Base-by-base conservation (phyloP, 2,888 invertebrate genomes). In the Epistrophe grossulariae region DNA sequence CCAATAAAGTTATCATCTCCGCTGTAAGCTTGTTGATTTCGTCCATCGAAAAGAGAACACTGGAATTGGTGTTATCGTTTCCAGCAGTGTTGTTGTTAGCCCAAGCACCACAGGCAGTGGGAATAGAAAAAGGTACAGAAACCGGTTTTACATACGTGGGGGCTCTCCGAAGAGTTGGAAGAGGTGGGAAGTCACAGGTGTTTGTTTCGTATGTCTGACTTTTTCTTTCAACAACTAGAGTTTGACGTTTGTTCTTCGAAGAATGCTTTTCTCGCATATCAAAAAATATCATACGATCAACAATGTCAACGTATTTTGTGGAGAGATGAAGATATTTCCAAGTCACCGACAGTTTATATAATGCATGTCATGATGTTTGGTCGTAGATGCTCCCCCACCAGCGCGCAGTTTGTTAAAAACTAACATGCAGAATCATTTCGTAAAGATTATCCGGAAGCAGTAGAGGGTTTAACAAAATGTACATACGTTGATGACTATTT, bases 341-440 rank as follows among this genome's bases (percentile, higher is more conserved):
- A n/a, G n/a, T n/a, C n/a, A n/a, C n/a, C n/a, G n/a, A n/a, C n/a
- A n/a, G n/a, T 79, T 9, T 89, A 85, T 57, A 64, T 81, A 15
- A 88, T 88, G 88, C 24, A 76, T 5, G 79, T 88, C 6, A 88
- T 88, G 82, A 89, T 82, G 40, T 89, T 89, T 55, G 87, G 88
- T 13, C 85, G 84, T 6, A 81, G 77, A n/a, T 89, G 88, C 78
- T 62, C 55, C 4, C 64, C 85, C 11, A 82, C 85, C n/a, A 52
- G 82, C 17, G 71, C 70, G 9, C 89, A 89, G 55, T 89, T 79
- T 71, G 81, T 88, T 2, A 88, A 88, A 31, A 62, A 74, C 11
- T 9, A 17, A 7, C 83, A 80, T 66, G 79, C 70, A 6, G 10
- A 62, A 15, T 43, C 19, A 24, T 28, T 62, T 43, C 19, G 43